Evolutionary conservation across 53 echinoderm and acorn worm species (phyloP).

Genomic region (Pentamera pediparva): DNA sequence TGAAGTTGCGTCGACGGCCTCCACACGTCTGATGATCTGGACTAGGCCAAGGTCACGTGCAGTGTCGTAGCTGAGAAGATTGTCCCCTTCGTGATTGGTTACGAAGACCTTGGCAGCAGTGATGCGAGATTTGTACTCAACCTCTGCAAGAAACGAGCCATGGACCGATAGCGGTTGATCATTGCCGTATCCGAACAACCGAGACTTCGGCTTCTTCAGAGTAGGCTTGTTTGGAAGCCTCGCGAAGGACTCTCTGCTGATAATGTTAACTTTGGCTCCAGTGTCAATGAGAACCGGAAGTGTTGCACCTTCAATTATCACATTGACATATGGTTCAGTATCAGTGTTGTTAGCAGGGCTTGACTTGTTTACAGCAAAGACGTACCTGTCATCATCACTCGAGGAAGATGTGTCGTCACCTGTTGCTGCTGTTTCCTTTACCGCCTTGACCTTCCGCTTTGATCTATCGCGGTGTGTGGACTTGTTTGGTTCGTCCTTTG

Average conservation of each 20-base stretch:
- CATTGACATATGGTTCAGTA: neutral
- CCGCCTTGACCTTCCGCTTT: neutral
- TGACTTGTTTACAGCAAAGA: neutral
- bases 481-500: neutral
- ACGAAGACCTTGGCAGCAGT: constrained; percentile 25
- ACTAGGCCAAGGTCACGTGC: constrained; percentile 14
- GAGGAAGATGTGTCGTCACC: neutral
- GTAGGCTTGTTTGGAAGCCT: neutral
- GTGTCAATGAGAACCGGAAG: constrained; percentile 32
- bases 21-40: neutral
- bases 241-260: neutral
- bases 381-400: neutral
- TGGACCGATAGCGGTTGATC: neutral
- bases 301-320: neutral
- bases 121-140: constrained; percentile 27
- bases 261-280: neutral
- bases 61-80: constrained; percentile 20
- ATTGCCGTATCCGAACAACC: neutral
- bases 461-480: neutral
- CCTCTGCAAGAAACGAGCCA: constrained; percentile 20
- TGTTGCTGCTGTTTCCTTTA: too few species aligned
- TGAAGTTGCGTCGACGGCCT: too few species aligned
- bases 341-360: neutral
- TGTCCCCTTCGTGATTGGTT: constrained; percentile 27
- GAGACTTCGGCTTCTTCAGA: constrained; percentile 1